Percentiles rank a stretch among this genome's conserved stretches.
These are phyloP conservation scores for Planococcus citri DNA, from an alignment of 1,140 invertebrate genomes.

Conservation along the genomic window DNA sequence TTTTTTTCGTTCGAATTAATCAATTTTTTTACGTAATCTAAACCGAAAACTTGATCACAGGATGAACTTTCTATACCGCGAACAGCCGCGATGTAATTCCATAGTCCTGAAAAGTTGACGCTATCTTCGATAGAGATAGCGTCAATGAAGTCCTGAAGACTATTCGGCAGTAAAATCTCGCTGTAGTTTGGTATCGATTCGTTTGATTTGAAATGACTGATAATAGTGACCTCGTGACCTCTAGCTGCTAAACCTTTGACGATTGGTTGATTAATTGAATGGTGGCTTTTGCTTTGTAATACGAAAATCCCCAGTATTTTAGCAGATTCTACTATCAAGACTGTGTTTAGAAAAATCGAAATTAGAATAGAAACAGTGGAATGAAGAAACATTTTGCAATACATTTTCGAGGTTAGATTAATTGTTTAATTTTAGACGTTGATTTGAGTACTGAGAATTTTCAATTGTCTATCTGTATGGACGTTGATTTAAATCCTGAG, in stretches of 20 bases:
- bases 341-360: no score
- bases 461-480: no score
- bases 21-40: constrained; percentile 16
- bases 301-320: not conserved
- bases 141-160: not conserved
- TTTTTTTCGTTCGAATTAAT: constrained; percentile 14
- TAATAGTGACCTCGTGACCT: constrained; percentile 32
- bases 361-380: no score
- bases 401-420: no score
- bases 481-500: no score
- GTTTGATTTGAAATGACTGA: constrained; percentile 29
- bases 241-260: constrained; percentile 30
- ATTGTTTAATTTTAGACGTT: no score
- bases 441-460: no score
- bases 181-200: constrained; percentile 23
- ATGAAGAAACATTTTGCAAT: no score
- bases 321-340: not conserved
- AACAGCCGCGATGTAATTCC: not conserved
- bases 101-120: constrained; percentile 18
- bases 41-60: constrained; percentile 3
- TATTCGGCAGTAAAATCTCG: constrained; percentile 13
- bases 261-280: constrained; percentile 31
- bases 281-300: constrained; percentile 31
- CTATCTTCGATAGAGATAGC: not conserved
- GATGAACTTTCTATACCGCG: not conserved